Base-by-base conservation (phyloP, 2,113 vertebrate species). In the Myotis yumanensis region DNA sequence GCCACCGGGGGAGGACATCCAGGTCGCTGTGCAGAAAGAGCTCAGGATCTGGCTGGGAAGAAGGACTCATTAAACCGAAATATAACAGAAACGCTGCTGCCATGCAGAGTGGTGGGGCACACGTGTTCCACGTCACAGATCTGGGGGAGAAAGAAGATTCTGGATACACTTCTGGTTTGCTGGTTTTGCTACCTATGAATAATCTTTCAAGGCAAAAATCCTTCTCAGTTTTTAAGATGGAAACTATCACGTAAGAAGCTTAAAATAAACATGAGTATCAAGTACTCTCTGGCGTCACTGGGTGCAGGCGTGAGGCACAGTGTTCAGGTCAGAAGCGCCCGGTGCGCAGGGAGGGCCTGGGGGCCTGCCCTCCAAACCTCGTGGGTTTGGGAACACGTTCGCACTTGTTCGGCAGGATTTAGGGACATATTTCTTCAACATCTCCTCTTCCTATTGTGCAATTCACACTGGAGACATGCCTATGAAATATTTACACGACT, bases 371-470 rank as follows among this genome's bases (percentile, higher is more conserved):
- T 94, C 95, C 85, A 92, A 94, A 97, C 86, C 91, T 94, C 91
- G 32, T 87, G 81, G 52, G 90, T 94, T 95, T 62, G 94, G 82
- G 96, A 86, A 96, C 95, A 79, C 88, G 17, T 86, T 92, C 93
- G 46, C 92, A 76, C 46, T 95, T 96, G 96, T 97, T 97, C 95
- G 79, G 43, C 97, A 94, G 93, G 93, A 97, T 97, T 97, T 96
- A 97, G 72, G 93, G 95, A 97, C 95, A 88, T 91, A 95, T 95
- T 96, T 92, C 79, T 37, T 94, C 82, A 93, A 91, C 94, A 93
- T 97, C 83, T 94, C 79, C 89, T 95, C 96, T 97, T 97, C 91
- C 82, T 95, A 94, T 96, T 93, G 95, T 84, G 48, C 35, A 88
- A 32, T 96, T 97, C 28, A 89, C 11, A 4, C 69, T 37, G 76